Base-by-base conservation (phyloP, 2,113 vertebrate genomes). In the Ctenomys sociabilis region DNA sequence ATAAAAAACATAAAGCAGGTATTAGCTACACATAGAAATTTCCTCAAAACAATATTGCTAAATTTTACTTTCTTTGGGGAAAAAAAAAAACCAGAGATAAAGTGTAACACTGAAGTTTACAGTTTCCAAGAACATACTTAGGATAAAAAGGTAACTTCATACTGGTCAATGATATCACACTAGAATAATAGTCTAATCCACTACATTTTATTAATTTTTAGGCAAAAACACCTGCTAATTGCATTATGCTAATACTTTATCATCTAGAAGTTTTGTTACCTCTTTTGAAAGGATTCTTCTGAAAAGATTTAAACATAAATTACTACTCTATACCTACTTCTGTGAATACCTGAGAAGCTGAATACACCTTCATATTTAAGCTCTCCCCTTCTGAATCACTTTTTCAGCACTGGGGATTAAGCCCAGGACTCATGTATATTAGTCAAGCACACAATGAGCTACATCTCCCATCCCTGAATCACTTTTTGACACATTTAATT, bases 401-500 rank as follows among this genome's bases (percentile, higher is more conserved):
- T 82, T 77, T 86, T 49, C 40, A 75, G 72, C 43, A 43, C 10
- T 43, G 40, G 12, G 24, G 22, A 75, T 43, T 43, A 12, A 75
- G 37, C 70, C n/a, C 72, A 73, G 37, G 72, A 43, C 72, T 43
- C 37, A 43, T 43, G 37, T 43, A 75, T 43, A 43, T 12, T 43
- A 40, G 24, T 28, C 22, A 43, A 43, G 12, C 72, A 75, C 72
- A 75, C 40, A 24, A 10, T 14, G 37, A 28, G 72, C 72, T 75
- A 43, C 6, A 24, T 26, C 72, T 43, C 24, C 72, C 43, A 43
- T 28, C 26, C 66, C n/a, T 78, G 28, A 94, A 75, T 80, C 40
- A 93, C n/a, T 92, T 93, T 83, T 83, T 93, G 52, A 88, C 61
- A 88, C 92, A 92, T 37, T 45, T 52, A 82, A 68, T 54, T 5